Base-by-base conservation (phyloP, 2,888 invertebrate species). In the Globia sparganii region DNA sequence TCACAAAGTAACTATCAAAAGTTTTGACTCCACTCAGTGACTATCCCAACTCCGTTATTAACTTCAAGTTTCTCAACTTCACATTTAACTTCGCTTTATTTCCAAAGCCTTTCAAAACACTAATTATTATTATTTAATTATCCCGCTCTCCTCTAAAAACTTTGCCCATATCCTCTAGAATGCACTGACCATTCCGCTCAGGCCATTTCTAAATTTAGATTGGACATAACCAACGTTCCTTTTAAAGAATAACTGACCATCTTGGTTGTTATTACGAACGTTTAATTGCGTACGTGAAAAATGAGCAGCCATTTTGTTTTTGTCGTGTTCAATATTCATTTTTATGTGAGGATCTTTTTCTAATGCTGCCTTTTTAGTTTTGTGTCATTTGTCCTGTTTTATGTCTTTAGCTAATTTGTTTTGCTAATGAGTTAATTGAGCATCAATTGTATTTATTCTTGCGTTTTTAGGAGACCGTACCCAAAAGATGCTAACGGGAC, bases 151-250 rank as follows among this genome's bases (percentile, higher is more conserved):
- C 43, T 68, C 72, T n/a, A 28, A 49, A 81, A 75, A 81, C 85
- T 86, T 88, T 58, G 58, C 58, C 82, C 81, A 70, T 84, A 77
- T 72, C 75, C 74, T 85, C 86, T 87, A 90, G 89, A 91, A 92
- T 92, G 92, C 86, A 88, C 87, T 76, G 87, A 84, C 90, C 91
- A 91, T 91, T 92, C 91, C 87, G 86, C 88, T 82, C 89, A 76
- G 74, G 89, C 91, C 90, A 90, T 91, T 94, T 93, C 95, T 95
- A 95, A 93, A 94, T 94, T 93, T 94, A 95, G 93, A 92, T 88
- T 87, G 90, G 87, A 92, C 91, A 92, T 91, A 93, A 91, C 91
- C 90, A 92, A 90, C 91, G 90, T 89, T 90, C 91, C 93, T 93
- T 95, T 93, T 93, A 94, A 90, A 94, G 92, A 93, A 91, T 90